Evolutionary conservation across 2,888 invertebrate genomes (phyloP), one percentile per base, ranked within the genome.

Genomic region (Eremobia ochroleuca): DNA sequence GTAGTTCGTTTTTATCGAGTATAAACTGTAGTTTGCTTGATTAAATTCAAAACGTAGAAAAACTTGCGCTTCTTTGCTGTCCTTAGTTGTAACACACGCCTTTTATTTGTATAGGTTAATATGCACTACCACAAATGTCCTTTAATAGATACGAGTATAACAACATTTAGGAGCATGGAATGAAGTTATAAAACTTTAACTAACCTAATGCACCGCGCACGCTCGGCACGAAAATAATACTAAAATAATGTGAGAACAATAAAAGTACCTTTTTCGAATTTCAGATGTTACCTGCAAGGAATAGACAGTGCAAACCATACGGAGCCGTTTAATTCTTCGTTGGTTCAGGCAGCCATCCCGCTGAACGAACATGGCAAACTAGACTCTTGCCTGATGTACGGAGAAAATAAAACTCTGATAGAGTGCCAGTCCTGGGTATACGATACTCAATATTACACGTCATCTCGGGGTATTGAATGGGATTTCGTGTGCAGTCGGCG

Each of bases 391-490:
- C 94, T 93, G 65, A 96, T 98, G 93, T 96, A 95, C 76, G 95
- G 92, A 40, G 92, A 90, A 4, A 97, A 97, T 85, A 92, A 93
- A 64, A 93, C 95, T 4, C 77, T 93, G 49, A 89, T 92, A 55
- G 86, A 89, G 59, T 97, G 97, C 89, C 86, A 92, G 13, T 94
- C 97, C 0, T 98, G 98, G 97, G 97, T 98, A 0, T 99, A 98
- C 92, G 98, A 98, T 90, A 97, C 97, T 3, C 98, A 98, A 1
- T 98, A 98, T 91, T 98, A 98, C 89, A 94, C 97, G 77, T 97
- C 98, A 0, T 98, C 98, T 0, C 97, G 98, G 46, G 98, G 97
- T 4, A 98, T 98, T 49, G 98, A 99, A 93, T 99, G 98, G 98
- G 95, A 98, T 92, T 98, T 98, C 79, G 98, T 99, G 0, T 99